Base-by-base conservation (phyloP, 1,140 invertebrate genomes). In the Cotesia chilonis region DNA sequence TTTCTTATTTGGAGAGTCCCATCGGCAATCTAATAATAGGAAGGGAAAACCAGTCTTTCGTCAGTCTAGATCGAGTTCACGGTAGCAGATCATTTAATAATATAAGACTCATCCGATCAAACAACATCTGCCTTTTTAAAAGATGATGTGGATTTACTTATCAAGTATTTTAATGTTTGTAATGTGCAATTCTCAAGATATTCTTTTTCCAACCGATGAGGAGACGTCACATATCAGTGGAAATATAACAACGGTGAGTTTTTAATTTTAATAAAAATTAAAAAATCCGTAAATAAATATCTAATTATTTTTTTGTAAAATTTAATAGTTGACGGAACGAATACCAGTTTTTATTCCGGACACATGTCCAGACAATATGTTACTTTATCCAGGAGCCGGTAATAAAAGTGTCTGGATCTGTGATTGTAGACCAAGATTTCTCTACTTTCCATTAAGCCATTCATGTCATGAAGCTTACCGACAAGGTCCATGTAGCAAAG, bases 381-480 rank as follows among this genome's bases (percentile, higher is more conserved):
- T 91, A 7, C 86, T 88, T 2, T 92, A 92, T 80, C 90, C 90
- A 0, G 90, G 90, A 1, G 88, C 90, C 75, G 72, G 79, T 9
- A 88, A 89, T 68, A 83, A 82, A 69, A 87, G 88, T 57, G 87
- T 90, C 74, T 91, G 90, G 89, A 88, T 91, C 28, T 93, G 92
- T 72, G 92, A 93, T 72, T 93, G 92, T 78, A 88, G 84, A 70
- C 87, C 89, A 73, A 89, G 86, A 68, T 89, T 88, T 74, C 64
- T 93, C 1, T 93, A 90, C 77, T 88, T 92, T 76, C 89, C 91
- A 10, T 75, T 81, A 14, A 87, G 87, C 4, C 85, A 92, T 72
- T 83, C 80, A 1, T 93, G 92, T 73, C 88, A 89, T 83, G 85
- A 88, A 61, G 90, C 89, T 0, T 93, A 88, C 74, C 82, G 83